phyloP scores from a whole-genome alignment of 2,113 vertebrate species.

The Dendropsophus ebraccatus region DNA sequence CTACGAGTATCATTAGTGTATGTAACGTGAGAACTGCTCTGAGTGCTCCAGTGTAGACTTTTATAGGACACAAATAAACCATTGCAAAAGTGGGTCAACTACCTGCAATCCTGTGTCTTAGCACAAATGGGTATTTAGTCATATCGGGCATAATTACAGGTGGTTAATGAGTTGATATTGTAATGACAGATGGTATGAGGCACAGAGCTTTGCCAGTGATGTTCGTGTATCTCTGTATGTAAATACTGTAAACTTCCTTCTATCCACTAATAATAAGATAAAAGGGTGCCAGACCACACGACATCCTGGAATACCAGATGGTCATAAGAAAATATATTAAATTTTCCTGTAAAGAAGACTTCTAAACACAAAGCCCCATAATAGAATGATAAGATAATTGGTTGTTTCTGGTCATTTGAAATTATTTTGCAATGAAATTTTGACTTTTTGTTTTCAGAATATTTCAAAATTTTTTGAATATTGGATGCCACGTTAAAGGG shows the following conservation, averaged over 20 bases:
- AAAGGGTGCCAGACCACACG: neutral
- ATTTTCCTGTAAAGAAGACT: no score
- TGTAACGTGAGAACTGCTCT: neutral
- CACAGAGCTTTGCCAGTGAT: neutral
- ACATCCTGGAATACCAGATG: neutral
- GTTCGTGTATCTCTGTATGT: neutral
- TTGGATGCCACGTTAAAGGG: no score
- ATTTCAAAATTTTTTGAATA: no score
- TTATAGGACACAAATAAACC: conserved; percentile 34
- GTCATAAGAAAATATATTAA: neutral
- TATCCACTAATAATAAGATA: neutral
- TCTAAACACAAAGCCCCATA: no score
- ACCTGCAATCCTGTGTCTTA: neutral
- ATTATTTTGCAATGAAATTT: no score
- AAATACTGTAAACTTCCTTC: neutral
- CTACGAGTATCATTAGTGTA: conserved; percentile 1
- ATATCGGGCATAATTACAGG: neutral
- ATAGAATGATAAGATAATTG: no score
- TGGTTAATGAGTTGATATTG: neutral
- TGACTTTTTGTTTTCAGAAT: no score
- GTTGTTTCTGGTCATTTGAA: no score
- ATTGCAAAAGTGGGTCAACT: neutral
- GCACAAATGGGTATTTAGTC: neutral
- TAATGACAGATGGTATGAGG: neutral
- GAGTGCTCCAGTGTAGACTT: neutral